A percentile compares a stretch with the other conserved stretches of the same genome.
Conservation (phyloP, 2,888 invertebrate species). For the Andrena chrysosceles region DNA sequence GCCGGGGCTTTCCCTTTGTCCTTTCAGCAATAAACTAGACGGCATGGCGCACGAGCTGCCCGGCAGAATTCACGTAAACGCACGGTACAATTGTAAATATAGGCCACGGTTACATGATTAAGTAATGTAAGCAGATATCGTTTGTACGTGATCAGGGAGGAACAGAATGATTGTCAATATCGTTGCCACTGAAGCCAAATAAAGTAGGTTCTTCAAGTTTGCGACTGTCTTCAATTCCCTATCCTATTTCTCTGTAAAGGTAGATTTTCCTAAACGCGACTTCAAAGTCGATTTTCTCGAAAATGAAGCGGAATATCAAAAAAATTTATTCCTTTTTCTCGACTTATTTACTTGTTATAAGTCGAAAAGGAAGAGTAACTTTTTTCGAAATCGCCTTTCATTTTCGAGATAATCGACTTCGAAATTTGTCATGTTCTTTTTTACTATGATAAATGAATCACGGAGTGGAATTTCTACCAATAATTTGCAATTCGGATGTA, state of each 20-base stretch:
- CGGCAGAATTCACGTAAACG: slow-evolving; percentile 23
- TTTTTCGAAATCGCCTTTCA: too few relatives aligned
- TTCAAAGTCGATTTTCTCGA: too few relatives aligned
- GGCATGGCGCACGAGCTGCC: neutral
- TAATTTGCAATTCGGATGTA: too few relatives aligned
- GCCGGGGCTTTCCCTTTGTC: neutral
- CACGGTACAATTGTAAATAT: slow-evolving; percentile 59
- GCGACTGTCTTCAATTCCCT: neutral
- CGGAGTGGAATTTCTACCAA: too few relatives aligned
- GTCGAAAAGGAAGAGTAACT: too few relatives aligned
- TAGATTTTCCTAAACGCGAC: too few relatives aligned
- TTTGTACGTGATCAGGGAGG: slow-evolving; percentile 48
- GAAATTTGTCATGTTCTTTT: too few relatives aligned
- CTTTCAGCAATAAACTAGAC: slow-evolving; percentile 7
- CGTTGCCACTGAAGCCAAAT: slow-evolving; percentile 61
- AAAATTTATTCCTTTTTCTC: too few relatives aligned
- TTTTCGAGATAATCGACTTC: too few relatives aligned
- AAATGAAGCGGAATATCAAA: too few relatives aligned
- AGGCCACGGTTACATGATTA: slow-evolving; percentile 24
- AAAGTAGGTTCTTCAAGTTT: slow-evolving; percentile 62
- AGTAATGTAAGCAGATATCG: slow-evolving; percentile 51
- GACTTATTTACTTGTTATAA: too few relatives aligned
- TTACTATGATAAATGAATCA: too few relatives aligned
- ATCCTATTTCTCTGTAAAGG: neutral
- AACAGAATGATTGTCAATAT: slow-evolving; percentile 33